Evolutionary conservation across 2,113 vertebrate species (phyloP), one percentile per base, ranked within the genome.

Genomic region (Aptenodytes patagonicus): DNA sequence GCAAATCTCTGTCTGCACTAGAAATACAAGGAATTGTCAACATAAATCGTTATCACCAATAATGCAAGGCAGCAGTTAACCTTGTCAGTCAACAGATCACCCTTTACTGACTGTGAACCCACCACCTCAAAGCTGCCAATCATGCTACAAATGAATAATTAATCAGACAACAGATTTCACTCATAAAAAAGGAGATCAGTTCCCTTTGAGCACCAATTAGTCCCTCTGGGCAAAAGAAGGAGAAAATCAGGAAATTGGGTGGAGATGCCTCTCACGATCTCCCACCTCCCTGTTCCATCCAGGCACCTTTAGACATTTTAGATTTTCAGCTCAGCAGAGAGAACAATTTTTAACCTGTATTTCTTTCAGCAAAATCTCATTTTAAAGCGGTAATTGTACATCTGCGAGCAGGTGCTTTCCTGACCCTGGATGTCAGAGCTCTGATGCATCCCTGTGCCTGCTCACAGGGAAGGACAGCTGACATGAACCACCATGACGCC

Each of bases 161-260:
- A 98, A 98, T 93, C 94, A 97, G 96, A 95, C 97, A 96, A 93
- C 97, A 98, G 96, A 95, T 97, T 98, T 95, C 97, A 82, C 89
- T 96, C 97, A 89, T 96, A 62, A 92, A 85, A 98, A 97, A 96
- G 95, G 96, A 96, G 94, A 94, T 98, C 81, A 42, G 97, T 96
- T 98, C 98, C 98, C 98, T 98, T 94, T 97, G 96, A 98, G 96
- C 96, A 96, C 85, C 98, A 97, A 97, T 98, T 97, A 98, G 97
- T 98, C 98, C 98, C 97, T 78, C 80, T 44, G 91, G 89, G 87
- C 60, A 58, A 95, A 95, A 91, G 29, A 40, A 54, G 95, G 96
- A 90, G 90, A 8, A 52, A 95, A 95, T 38, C 36, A 19, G 78
- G 49, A 29, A 65, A 9, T 0, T 42, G 42, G 4, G 70, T 1